Evolutionary conservation across 2,797 vertebrate genomes (phyloP).

Genomic region (Anolis apletophallus): DNA sequence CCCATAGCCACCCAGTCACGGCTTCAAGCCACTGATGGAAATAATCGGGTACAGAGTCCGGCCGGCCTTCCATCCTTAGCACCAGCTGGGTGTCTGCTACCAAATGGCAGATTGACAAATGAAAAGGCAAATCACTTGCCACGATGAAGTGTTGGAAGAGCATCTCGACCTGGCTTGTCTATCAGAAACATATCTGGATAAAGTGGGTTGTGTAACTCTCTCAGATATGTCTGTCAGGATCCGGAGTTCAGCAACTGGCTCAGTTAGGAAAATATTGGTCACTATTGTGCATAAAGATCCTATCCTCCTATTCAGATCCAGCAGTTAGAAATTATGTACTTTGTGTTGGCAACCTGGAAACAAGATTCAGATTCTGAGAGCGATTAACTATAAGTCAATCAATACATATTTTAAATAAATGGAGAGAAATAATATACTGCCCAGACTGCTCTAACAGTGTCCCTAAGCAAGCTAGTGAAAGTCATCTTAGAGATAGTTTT

Average conservation of each 20-base stretch:
- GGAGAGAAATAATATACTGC: not conserved
- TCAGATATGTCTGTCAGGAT: not conserved
- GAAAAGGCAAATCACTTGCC: not conserved
- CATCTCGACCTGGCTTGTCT: not conserved
- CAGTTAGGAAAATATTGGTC: not conserved
- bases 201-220: not conserved
- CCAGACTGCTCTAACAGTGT: not conserved
- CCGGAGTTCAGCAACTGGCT: not conserved
- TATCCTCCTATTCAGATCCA: not conserved
- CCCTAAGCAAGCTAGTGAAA: not conserved
- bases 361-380: not conserved
- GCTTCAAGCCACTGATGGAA: no score
- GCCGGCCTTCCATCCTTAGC: no score
- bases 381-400: not conserved
- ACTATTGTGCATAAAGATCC: not conserved
- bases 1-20: no score
- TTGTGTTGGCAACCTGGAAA: not conserved
- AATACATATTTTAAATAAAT: not conserved
- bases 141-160: not conserved
- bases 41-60: no score
- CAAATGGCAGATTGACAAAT: not conserved
- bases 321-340: not conserved
- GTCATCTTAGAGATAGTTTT: not conserved
- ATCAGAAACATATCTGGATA: not conserved
- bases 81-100: no score